phyloP scores from a whole-genome alignment of 1,140 invertebrate species.

The Yoshiicerus persimilis region DNA sequence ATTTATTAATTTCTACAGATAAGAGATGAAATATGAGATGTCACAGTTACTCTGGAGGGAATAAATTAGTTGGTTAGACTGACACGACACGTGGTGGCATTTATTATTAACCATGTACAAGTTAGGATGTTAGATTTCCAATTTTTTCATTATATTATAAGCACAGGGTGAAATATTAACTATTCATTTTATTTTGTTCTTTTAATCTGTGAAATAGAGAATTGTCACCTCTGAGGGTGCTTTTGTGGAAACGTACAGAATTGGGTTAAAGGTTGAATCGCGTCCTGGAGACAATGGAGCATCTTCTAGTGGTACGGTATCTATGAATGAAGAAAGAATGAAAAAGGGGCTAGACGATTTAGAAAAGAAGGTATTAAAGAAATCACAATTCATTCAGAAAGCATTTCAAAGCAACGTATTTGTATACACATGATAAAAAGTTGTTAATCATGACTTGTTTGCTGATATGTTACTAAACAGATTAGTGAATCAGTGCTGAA shows the following conservation, averaged over 20 bases:
- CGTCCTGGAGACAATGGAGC: conserved; percentile 16
- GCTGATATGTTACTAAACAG: not conserved
- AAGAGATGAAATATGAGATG: no score
- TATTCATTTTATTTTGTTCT: not conserved
- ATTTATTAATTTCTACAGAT: no score
- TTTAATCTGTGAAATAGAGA: not conserved
- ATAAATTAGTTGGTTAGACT: no score
- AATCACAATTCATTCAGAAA: not conserved
- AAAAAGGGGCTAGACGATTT: conserved; percentile 36
- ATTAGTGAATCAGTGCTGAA: not conserved
- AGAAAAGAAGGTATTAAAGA: conserved; percentile 35
- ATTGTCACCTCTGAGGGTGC: not conserved
- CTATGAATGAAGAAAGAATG: conserved; percentile 44
- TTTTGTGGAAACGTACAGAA: conserved; percentile 32
- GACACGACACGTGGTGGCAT: no score
- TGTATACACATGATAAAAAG: no score
- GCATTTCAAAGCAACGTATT: no score
- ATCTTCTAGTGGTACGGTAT: not conserved
- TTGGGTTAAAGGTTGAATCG: conserved; percentile 28
- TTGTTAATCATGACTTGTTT: no score
- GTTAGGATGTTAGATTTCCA: no score
- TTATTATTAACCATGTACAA: no score
- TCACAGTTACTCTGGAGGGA: no score
- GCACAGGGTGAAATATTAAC: not conserved
- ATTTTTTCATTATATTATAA: no score